Evolutionary conservation across 2,888 invertebrate species (phyloP), one percentile per base, ranked within the genome.

Genomic region (Ctenicera cuprea): DNA sequence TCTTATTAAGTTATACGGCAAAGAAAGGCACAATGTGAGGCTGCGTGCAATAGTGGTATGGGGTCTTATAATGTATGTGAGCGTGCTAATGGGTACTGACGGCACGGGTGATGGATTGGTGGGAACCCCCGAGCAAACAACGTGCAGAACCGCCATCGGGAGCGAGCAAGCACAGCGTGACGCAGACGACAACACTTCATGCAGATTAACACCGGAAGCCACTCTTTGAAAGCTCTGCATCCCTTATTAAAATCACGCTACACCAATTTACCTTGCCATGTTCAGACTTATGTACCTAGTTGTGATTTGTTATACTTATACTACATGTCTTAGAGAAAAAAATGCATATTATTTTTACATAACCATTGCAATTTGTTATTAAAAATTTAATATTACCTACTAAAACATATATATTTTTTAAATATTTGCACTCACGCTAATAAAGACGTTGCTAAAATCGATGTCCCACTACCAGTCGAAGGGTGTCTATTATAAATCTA

Each of bases 1-100:
- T 33, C 33, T 33, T 33, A 33, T 33, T 33, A 9, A 33, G 33
- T 59, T 59, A 59, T 59, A 18, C 30, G n/a, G 22, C 33, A 18
- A 70, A 64, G 54, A 71, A 64, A 48, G 54, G 69, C 59, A 66
- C 72, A 72, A 66, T 62, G 67, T 59, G 73, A 73, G 50, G 57
- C 69, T 73, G 69, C 73, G 69, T 69, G 73, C 57, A 65, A 30
- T 57, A 48, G 72, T 75, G 69, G 75, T 75, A 72, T 69, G 69
- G 72, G 68, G 72, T 68, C 75, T 75, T 75, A 75, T 71, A 72
- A 75, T 71, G 75, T 84, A 84, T 87, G 88, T 87, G 88, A 89
- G 89, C 88, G 88, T 88, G 88, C 89, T 90, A 90, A 90, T 90
- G 90, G 90, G 89, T 89, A 90, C 89, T 90, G 90, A 90, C 90